These are phyloP conservation scores for Monopis laevigella DNA, from an alignment of 2,888 invertebrate genomes.

Conservation along the genomic window DNA sequence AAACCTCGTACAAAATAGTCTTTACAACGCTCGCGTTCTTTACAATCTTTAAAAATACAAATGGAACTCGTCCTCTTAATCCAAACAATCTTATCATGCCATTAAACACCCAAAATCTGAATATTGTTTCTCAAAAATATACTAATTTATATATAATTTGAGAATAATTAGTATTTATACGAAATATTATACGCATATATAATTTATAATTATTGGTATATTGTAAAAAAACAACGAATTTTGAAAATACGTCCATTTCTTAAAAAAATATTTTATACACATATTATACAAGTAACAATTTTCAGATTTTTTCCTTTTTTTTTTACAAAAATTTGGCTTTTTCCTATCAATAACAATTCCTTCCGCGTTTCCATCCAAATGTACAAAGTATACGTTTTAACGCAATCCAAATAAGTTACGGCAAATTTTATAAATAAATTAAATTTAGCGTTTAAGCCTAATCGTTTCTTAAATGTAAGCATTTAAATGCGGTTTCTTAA, in stretches of 20 bases:
- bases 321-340: conserved; percentile 20
- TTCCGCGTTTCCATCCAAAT: conserved; percentile 51
- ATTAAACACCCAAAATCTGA: too few relatives aligned
- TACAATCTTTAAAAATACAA: conserved; percentile 8
- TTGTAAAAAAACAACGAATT: too few relatives aligned
- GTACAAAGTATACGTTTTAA: conserved; percentile 55
- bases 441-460: conserved; percentile 1
- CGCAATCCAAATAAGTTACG: conserved; percentile 3
- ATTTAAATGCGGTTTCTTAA: conserved; percentile 49
- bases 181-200: too few relatives aligned
- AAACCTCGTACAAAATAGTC: too few relatives aligned
- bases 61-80: conserved; percentile 1
- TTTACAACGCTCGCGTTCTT: conserved; percentile 9
- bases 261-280: too few relatives aligned
- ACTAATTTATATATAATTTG: too few relatives aligned
- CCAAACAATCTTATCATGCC: conserved; percentile 1
- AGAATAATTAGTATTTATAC: too few relatives aligned
- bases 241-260: too few relatives aligned
- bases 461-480: conserved; percentile 46
- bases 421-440: conserved; percentile 6
- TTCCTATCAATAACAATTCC: conserved; percentile 62
- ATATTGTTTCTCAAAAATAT: too few relatives aligned
- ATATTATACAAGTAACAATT: too few relatives aligned
- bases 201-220: too few relatives aligned
- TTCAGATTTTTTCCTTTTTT: too few relatives aligned